Evolutionary conservation across 2,113 vertebrate species (phyloP).

Genomic region (Sakesphorus luctuosus): DNA sequence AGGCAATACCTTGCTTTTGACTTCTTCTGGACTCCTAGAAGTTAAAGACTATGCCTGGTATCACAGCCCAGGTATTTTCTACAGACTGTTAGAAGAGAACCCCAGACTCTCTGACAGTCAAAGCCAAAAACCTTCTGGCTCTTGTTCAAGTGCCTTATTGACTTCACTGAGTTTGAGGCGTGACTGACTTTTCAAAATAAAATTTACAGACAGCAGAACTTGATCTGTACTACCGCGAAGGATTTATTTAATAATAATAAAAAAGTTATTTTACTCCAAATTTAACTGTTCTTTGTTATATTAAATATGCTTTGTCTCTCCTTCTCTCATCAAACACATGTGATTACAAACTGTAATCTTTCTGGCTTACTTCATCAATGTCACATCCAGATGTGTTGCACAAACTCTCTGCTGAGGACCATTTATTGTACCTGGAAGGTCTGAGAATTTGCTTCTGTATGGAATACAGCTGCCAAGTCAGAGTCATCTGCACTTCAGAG

Average conservation of each 20-base stretch:
- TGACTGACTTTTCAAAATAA: neutral
- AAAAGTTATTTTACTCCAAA: neutral
- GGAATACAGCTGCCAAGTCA: slow-evolving; percentile 1
- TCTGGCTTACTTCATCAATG: neutral
- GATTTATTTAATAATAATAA: neutral
- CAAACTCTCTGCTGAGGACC: neutral
- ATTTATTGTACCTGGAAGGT: slow-evolving; percentile 26
- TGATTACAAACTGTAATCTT: neutral
- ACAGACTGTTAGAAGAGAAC: neutral
- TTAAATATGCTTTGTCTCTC: neutral
- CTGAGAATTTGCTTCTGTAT: slow-evolving; percentile 1
- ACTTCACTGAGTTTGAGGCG: neutral
- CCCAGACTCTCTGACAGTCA: neutral
- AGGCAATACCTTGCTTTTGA: neutral
- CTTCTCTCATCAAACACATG: neutral
- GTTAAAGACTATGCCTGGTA: neutral
- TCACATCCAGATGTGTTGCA: neutral
- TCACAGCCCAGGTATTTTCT: neutral
- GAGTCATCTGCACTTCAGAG: slow-evolving; percentile 58
- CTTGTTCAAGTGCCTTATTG: neutral
- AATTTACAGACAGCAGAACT: neutral
- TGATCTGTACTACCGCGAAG: neutral
- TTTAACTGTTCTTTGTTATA: neutral
- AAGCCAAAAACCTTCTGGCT: neutral
- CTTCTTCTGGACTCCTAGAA: neutral